phyloP scores from a whole-genome alignment of 2,888 invertebrate genomes.

The Seira sanloemensis region DNA sequence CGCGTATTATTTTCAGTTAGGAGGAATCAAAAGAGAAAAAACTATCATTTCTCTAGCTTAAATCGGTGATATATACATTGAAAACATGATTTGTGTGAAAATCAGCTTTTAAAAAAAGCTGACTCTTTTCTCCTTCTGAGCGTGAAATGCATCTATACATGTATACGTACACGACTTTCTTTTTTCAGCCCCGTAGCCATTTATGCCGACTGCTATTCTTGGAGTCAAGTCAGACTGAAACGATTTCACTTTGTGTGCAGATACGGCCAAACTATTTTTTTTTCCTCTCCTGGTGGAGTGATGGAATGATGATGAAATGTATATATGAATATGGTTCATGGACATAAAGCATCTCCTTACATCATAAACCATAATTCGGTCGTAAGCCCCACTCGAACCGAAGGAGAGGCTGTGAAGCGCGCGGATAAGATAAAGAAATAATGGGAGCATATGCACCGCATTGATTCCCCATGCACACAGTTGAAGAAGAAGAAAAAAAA shows the following conservation, averaged over 20 bases:
- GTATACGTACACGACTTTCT: constrained; percentile 21
- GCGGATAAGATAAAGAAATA: background rate
- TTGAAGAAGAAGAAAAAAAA: too few relatives aligned
- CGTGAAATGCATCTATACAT: constrained; percentile 22
- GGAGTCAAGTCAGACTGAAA: background rate
- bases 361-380: too few relatives aligned
- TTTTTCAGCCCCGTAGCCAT: constrained; percentile 37
- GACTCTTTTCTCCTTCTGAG: constrained; percentile 2
- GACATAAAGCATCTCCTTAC: too few relatives aligned
- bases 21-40: background rate
- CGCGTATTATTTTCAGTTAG: too few relatives aligned
- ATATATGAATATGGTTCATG: background rate
- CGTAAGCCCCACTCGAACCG: too few relatives aligned
- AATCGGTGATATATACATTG: constrained; percentile 13
- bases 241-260: background rate
- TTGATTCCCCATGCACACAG: constrained; percentile 43
- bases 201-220: background rate
- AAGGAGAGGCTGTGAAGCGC: too few relatives aligned
- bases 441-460: constrained; percentile 38
- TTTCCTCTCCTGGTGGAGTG: background rate
- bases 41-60: background rate
- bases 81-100: constrained; percentile 62
- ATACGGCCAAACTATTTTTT: background rate
- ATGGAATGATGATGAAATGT: background rate
- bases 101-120: constrained; percentile 55